Evolutionary conservation across 2,113 vertebrate species (phyloP).

Genomic region (Mola mola): DNA sequence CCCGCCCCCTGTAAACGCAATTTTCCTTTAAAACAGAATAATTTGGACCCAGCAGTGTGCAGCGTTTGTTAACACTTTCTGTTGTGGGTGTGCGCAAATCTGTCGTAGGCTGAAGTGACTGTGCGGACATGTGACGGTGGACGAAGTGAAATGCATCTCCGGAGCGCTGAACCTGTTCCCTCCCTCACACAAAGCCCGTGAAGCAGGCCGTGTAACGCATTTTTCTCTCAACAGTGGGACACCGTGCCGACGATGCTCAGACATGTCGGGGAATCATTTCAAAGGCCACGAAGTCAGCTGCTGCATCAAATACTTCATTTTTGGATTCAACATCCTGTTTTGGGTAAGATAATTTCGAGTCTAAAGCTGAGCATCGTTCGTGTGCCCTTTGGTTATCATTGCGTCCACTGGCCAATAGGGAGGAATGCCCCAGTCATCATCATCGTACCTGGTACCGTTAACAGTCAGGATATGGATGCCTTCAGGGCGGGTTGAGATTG

Average conservation of each 20-base stretch:
- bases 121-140: too few species aligned
- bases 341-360: too few species aligned
- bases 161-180: conserved; percentile 61
- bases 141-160: conserved; percentile 53
- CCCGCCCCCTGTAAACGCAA: conserved; percentile 18
- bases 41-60: background rate
- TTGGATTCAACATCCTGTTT: conserved; percentile 94
- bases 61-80: too few species aligned
- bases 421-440: conserved; percentile 21
- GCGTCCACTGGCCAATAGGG: background rate
- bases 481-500: fast-evolving
- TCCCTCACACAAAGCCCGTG: conserved; percentile 66
- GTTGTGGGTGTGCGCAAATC: too few species aligned
- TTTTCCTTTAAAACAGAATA: background rate
- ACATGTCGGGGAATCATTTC: conserved; percentile 95
- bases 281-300: conserved; percentile 98
- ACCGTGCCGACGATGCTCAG: conserved; percentile 73
- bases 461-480: too few species aligned
- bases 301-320: conserved; percentile 99
- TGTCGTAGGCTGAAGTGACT: too few species aligned
- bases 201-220: conserved; percentile 38
- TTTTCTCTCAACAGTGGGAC: background rate
- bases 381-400: background rate
- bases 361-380: too few species aligned
- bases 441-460: background rate